A percentile compares a stretch with the other conserved stretches of the same genome.
Conservation (phyloP, 2,888 invertebrate genomes). For the Periphyllus acericola region DNA sequence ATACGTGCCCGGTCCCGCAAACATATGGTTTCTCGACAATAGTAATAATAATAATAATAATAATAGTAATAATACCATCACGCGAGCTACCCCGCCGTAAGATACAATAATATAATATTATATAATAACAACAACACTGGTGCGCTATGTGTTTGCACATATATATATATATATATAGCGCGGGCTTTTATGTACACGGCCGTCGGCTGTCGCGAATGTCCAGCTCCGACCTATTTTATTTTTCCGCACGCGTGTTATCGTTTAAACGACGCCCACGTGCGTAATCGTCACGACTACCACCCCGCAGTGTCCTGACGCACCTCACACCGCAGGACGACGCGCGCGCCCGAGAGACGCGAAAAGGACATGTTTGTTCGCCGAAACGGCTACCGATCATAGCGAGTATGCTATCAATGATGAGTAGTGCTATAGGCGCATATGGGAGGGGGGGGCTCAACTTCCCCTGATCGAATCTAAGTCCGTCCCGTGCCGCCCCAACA, state of each 20-base stretch:
- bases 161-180: too few species aligned
- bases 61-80: neutral
- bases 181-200: neutral
- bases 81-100: neutral
- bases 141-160: neutral
- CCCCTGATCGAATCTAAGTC: too few species aligned
- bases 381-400: too few species aligned
- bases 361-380: too few species aligned
- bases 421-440: too few species aligned
- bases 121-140: neutral
- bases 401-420: too few species aligned
- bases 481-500: too few species aligned
- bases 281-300: neutral
- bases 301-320: too few species aligned
- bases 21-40: slow-evolving; percentile 41
- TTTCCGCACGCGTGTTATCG: neutral
- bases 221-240: neutral
- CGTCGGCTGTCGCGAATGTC: slow-evolving; percentile 20
- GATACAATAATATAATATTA: neutral
- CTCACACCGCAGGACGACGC: too few species aligned
- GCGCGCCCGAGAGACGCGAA: too few species aligned
- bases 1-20: slow-evolving; percentile 49
- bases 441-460: too few species aligned
- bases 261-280: neutral
- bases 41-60: slow-evolving; percentile 36